Base-by-base conservation (phyloP, 2,113 vertebrate genomes). In the Sprattus sprattus region DNA sequence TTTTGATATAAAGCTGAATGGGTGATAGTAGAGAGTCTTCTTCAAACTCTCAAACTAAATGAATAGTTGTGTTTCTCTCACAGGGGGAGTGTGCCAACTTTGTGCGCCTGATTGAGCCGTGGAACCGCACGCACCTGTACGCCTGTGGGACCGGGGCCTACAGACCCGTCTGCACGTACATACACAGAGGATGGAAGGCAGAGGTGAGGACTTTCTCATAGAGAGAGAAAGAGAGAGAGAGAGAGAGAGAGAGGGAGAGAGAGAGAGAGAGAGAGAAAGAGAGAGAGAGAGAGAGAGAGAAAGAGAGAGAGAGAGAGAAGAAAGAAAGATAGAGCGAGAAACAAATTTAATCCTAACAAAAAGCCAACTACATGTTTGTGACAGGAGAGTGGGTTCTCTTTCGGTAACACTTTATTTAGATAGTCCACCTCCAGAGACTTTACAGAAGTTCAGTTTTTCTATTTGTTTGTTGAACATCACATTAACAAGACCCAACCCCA, bases 121-220 rank as follows among this genome's bases (percentile, higher is more conserved):
- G 95, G 94, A 97, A 97, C 93, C 95, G 95, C 84, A 97, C 96
- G 83, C 96, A 97, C 90, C 94, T 97, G 80, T 96, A 96, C 87
- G 94, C 94, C 52, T 97, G 96, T 81, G 96, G 96, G 45, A 97
- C 96, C 0, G 96, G 96, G 47, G 96, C 96, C 22, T 97, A 95
- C 91, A 95, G 94, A n/a, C 96, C 96, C 44, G 92, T 96, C 89
- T 97, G 96, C 88, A 95, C 93, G 10, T 96, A 96, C 87, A 92
- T 96, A 91, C 95, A 96, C 93, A 85, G 96, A 85, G 96, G 96
- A 82, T 96, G 96, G 96, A 95, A 93, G 89, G 95, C 96, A 22
- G 95, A 97, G 95, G 96, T 97, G 87, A 16, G 71, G 4, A 93
- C 71, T 39, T 1, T 39, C 39, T 39, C 39, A 39, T 1, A 39